These are phyloP conservation scores for Cassiopea andromeda DNA, from an alignment of 30 jellyfish, hydroid and myxozoan species.

Conservation along the genomic window DNA sequence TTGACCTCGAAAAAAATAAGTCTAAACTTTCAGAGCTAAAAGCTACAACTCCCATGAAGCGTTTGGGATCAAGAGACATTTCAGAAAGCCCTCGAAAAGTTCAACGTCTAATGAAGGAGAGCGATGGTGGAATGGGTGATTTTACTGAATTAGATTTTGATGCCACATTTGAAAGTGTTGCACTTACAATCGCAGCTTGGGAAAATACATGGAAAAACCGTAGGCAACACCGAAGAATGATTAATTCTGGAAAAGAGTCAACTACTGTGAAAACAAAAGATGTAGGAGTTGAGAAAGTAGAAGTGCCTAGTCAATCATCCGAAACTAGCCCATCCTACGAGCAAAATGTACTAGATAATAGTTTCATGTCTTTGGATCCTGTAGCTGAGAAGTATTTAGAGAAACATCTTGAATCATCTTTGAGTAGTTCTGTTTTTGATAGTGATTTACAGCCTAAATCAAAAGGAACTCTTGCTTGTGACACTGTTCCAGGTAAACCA, in stretches of 20 bases:
- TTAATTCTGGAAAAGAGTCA: not conserved
- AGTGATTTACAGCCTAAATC: not conserved
- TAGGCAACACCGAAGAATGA: slow-evolving; percentile 75
- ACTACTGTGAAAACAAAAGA: not conserved
- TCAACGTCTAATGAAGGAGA: not conserved
- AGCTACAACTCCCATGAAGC: not conserved
- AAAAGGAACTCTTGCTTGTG: not conserved
- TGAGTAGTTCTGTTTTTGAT: not conserved
- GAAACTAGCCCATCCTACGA: not conserved
- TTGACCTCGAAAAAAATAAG: not conserved
- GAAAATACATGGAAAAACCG: slow-evolving; percentile 87
- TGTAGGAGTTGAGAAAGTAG: not conserved
- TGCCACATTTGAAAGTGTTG: slow-evolving; percentile 11
- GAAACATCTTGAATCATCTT: not conserved
- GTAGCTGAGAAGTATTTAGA: not conserved
- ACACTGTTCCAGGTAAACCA: slow-evolving; percentile 3
- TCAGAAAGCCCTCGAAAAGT: slow-evolving; percentile 4
- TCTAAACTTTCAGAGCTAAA: not conserved
- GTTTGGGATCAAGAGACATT: not conserved
- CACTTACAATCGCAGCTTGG: slow-evolving; percentile 66
- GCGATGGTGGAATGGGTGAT: not conserved
- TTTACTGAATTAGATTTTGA: not conserved
- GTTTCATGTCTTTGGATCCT: no score
- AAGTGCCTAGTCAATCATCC: not conserved
- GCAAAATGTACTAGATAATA: not conserved